Evolutionary conservation across 1,140 invertebrate species (phyloP).

Genomic region (Euwallacea similis): DNA sequence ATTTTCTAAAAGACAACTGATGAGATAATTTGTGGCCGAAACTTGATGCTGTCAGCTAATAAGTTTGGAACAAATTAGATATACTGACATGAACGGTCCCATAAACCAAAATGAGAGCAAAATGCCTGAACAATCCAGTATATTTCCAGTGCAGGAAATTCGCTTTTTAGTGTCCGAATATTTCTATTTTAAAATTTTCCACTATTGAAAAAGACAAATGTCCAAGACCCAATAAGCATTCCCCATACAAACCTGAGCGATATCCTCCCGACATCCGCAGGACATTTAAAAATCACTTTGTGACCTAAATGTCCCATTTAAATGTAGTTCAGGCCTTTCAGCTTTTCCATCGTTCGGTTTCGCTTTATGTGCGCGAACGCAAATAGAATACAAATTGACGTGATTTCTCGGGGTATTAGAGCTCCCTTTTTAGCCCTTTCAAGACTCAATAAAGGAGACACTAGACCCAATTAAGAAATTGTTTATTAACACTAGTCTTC

Average conservation of each 20-base stretch:
- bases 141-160: too few relatives aligned
- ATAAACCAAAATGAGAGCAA: too few relatives aligned
- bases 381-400: constrained; percentile 26
- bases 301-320: constrained; percentile 32
- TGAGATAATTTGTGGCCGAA: too few relatives aligned
- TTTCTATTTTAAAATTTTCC: too few relatives aligned
- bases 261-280: constrained; percentile 20
- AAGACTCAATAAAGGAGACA: background rate
- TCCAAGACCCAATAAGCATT: constrained; percentile 18
- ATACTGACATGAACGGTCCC: too few relatives aligned
- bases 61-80: too few relatives aligned
- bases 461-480: background rate
- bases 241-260: constrained; percentile 14
- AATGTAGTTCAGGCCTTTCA: constrained; percentile 24
- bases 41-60: too few relatives aligned
- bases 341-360: constrained; percentile 17
- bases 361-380: constrained; percentile 20
- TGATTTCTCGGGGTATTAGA: constrained; percentile 10
- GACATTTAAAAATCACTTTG: constrained; percentile 32
- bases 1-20: too few relatives aligned
- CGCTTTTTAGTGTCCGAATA: too few relatives aligned
- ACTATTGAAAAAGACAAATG: too few relatives aligned
- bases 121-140: too few relatives aligned
- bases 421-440: background rate
- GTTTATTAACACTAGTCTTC: constrained; percentile 29